A percentile compares a stretch with the other conserved stretches of the same genome.
These are phyloP conservation scores for Megaceryle maxima DNA, from an alignment of 2,113 vertebrate genomes.

Conservation along the genomic window DNA sequence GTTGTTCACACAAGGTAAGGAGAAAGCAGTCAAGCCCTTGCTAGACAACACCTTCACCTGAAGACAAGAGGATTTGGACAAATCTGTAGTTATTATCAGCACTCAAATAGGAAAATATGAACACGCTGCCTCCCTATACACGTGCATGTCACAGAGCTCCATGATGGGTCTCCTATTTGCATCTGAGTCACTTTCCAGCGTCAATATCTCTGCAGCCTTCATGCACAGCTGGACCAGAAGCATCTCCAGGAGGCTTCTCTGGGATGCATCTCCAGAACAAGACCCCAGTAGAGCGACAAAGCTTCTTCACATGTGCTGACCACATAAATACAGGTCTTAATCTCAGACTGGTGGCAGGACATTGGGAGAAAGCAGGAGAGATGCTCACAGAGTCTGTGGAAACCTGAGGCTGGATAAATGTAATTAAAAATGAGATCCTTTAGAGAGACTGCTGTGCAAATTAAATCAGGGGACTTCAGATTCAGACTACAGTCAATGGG, in stretches of 20 bases:
- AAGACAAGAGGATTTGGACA: neutral
- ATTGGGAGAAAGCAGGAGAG: neutral
- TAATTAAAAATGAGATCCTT: neutral
- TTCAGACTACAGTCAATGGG: neutral
- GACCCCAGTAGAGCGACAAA: neutral
- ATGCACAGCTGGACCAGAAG: neutral
- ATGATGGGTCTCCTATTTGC: accelerated
- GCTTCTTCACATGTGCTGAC: accelerated
- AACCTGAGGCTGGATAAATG: neutral
- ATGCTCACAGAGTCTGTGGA: neutral
- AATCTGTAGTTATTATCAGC: neutral
- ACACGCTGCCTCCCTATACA: neutral
- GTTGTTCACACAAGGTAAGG: neutral
- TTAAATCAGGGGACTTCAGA: neutral
- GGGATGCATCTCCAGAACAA: neutral
- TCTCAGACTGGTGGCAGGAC: neutral
- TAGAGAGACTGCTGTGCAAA: neutral
- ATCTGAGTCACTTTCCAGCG: neutral
- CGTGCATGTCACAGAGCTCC: accelerated
- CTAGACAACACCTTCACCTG: neutral
- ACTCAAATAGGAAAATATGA: neutral
- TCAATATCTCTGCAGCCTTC: neutral
- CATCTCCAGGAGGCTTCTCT: neutral
- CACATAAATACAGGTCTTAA: neutral
- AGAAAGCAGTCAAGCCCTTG: neutral